A percentile compares a stretch with the other conserved stretches of the same genome.
Conservation (phyloP, 2,113 vertebrate genomes). For the Dendropsophus ebraccatus region DNA sequence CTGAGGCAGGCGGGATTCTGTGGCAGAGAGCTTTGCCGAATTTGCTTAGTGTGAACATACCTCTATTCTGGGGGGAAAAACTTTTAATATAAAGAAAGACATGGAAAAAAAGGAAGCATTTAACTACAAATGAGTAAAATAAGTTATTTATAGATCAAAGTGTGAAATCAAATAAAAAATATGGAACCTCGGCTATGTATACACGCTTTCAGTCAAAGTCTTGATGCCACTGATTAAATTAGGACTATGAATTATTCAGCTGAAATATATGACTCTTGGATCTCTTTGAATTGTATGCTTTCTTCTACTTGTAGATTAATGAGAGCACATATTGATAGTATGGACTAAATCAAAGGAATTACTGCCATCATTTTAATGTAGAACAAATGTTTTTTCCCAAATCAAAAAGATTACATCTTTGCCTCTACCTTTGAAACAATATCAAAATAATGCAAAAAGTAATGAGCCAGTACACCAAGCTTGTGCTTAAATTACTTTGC, state of each 20-base stretch:
- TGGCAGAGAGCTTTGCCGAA: too few relatives aligned
- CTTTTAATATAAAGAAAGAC: too few relatives aligned
- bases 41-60: too few relatives aligned
- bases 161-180: neutral
- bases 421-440: slow-evolving; percentile 29
- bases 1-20: too few relatives aligned
- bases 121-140: neutral
- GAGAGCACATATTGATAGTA: slow-evolving; percentile 13
- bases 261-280: neutral
- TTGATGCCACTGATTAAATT: slow-evolving; percentile 7
- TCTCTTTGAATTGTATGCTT: neutral
- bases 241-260: neutral
- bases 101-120: neutral
- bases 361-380: slow-evolving; percentile 13
- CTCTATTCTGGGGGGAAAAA: too few relatives aligned
- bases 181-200: neutral
- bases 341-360: slow-evolving; percentile 4
- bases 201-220: neutral
- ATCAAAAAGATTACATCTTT: slow-evolving; percentile 14
- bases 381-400: slow-evolving; percentile 26
- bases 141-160: neutral
- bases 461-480: slow-evolving; percentile 37
- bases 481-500: slow-evolving; percentile 36
- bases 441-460: slow-evolving; percentile 52
- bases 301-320: neutral